Evolutionary conservation across 2,797 vertebrate genomes (phyloP).

Genomic region (Tapera naevia): DNA sequence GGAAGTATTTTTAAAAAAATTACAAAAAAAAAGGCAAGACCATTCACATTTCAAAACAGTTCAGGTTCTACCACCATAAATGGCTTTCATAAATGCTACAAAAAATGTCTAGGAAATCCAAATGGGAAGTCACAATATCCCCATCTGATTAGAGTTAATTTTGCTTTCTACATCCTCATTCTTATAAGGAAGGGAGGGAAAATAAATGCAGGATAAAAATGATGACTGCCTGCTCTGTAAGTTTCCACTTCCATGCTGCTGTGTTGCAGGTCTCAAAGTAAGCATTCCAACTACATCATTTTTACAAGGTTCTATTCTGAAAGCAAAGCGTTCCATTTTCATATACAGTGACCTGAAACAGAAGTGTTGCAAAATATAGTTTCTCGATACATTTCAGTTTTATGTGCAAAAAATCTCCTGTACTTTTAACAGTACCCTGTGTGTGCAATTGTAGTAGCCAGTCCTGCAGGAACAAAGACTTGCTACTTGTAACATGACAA

Average conservation of each 20-base stretch:
- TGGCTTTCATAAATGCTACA: conserved; percentile 32
- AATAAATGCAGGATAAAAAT: background rate
- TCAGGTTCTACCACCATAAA: conserved; percentile 63
- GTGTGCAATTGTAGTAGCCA: conserved; percentile 15
- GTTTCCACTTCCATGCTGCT: background rate
- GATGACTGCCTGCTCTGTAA: background rate
- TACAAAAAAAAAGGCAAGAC: background rate
- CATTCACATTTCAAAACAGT: conserved; percentile 71
- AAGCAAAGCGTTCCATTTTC: background rate
- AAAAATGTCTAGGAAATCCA: conserved; percentile 30
- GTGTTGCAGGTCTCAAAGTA: background rate
- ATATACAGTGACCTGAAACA: background rate
- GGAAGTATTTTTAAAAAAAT: conserved; percentile 53
- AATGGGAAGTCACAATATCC: conserved; percentile 19
- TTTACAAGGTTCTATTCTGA: background rate
- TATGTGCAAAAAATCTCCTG: conserved; percentile 20
- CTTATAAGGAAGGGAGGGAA: background rate
- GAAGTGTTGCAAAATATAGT: conserved; percentile 32
- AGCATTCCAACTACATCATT: background rate
- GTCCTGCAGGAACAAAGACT: conserved; percentile 26
- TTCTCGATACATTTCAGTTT: conserved; percentile 13
- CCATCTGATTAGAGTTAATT: background rate
- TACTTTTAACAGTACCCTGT: conserved; percentile 33
- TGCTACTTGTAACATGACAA: background rate
- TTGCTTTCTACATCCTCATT: conserved; percentile 25